phyloP scores from a whole-genome alignment of 2,113 vertebrate genomes.

The Elgaria multicarinata region DNA sequence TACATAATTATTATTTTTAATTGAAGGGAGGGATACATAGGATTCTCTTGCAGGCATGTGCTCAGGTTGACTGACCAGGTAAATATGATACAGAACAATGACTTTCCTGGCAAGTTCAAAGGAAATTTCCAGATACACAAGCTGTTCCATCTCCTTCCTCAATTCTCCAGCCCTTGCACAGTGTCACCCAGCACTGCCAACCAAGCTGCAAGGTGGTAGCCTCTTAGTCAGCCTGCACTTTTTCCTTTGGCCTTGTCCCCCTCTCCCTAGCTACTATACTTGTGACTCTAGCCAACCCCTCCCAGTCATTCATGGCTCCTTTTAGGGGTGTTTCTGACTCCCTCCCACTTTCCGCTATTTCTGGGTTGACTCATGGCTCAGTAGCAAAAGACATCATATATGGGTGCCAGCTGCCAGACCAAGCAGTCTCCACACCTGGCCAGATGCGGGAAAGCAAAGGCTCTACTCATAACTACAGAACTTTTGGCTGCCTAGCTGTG shows the following conservation, averaged over 20 bases:
- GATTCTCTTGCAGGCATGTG: not conserved
- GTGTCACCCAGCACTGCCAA: not conserved
- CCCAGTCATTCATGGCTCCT: not conserved
- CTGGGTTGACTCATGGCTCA: not conserved
- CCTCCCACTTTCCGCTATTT: not conserved
- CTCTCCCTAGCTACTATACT: not conserved
- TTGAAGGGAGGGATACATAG: not conserved
- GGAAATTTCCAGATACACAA: not conserved
- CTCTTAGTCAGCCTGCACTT: not conserved
- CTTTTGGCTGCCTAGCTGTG: not conserved
- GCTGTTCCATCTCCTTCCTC: not conserved
- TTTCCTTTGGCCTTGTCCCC: not conserved
- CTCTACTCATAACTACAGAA: not conserved
- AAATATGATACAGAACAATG: not conserved
- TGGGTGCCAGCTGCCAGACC: not conserved
- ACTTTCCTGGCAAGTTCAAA: too few relatives aligned
- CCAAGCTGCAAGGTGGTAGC: too few relatives aligned
- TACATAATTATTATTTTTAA: not conserved
- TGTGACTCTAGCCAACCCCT: not conserved
- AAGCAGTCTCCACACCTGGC: not conserved
- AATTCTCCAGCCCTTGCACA: not conserved
- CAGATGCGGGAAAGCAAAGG: not conserved
- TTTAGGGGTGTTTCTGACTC: not conserved
- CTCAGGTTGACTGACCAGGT: not conserved
- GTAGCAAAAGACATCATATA: not conserved